Conservation (phyloP, 2,113 vertebrate genomes). For the Misgurnus mizolepis region DNA sequence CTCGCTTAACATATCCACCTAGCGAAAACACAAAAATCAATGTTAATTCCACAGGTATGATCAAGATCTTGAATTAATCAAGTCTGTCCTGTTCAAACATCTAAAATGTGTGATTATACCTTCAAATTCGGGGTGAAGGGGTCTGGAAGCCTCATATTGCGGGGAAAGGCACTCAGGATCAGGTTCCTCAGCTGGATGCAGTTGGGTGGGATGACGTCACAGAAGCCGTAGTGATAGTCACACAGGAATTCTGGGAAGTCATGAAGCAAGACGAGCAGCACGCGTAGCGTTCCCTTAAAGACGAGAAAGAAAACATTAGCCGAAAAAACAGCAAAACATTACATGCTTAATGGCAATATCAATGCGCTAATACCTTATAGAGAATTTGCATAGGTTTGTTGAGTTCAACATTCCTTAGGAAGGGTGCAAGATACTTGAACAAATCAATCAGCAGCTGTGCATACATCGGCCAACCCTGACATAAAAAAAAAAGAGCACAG, state of each 20-base stretch:
- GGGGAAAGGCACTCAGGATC: conserved; percentile 99
- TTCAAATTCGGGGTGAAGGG: conserved; percentile 98
- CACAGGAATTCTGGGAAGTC: conserved; percentile 99
- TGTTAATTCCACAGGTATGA: not conserved
- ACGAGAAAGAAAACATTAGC: not conserved
- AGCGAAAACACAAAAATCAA: not conserved
- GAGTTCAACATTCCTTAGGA: conserved; percentile 98
- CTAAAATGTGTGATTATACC: conserved; percentile 70
- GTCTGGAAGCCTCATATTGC: conserved; percentile 99
- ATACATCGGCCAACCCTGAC: conserved; percentile 99
- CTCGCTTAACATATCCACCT: conserved; percentile 99
- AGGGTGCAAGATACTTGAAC: conserved; percentile 98
- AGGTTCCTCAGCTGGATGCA: conserved; percentile 99
- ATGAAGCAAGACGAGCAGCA: conserved; percentile 94
- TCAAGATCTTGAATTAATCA: too few species aligned
- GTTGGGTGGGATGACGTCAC: conserved; percentile 98
- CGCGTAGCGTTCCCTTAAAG: conserved; percentile 90
- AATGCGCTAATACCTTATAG: conserved; percentile 87
- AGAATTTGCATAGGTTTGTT: conserved; percentile 99
- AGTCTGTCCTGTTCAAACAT: not conserved
- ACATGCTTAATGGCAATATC: not conserved
- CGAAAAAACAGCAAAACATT: not conserved
- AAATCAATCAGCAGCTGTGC: conserved; percentile 97
- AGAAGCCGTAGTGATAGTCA: conserved; percentile 99
- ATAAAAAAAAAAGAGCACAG: not conserved